These are phyloP conservation scores for Pogoniulus pusillus DNA, from an alignment of 2,797 vertebrate genomes.

Conservation along the genomic window DNA sequence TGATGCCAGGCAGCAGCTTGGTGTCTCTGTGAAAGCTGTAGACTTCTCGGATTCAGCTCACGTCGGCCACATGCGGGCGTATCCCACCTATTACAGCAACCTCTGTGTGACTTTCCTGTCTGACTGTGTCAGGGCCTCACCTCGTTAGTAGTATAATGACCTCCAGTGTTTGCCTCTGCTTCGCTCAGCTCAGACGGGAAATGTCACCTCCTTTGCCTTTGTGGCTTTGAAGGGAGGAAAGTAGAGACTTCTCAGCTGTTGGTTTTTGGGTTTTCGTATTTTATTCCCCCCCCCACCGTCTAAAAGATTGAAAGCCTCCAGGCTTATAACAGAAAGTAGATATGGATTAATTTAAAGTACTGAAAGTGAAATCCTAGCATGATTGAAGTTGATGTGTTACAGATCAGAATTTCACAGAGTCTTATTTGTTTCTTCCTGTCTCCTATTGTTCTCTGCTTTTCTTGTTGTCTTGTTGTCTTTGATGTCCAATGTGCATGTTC, in stretches of 20 bases:
- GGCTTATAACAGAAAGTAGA: background rate
- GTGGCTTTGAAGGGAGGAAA: background rate
- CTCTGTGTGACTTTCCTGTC: conserved; percentile 85
- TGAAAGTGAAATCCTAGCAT: background rate
- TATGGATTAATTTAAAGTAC: background rate
- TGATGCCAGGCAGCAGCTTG: conserved; percentile 74
- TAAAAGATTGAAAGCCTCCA: background rate
- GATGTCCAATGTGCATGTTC: background rate
- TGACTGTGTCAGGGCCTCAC: conserved; percentile 62
- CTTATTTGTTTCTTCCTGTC: background rate
- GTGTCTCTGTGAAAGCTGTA: conserved; percentile 79
- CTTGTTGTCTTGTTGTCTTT: background rate
- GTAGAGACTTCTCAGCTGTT: background rate
- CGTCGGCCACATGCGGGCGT: conserved; percentile 86
- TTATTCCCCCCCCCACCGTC: rapidly evolving
- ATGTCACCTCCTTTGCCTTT: background rate
- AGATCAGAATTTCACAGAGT: background rate
- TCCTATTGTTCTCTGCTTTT: background rate
- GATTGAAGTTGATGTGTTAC: background rate
- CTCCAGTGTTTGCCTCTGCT: background rate
- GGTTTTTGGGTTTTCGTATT: background rate
- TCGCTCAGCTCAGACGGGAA: background rate
- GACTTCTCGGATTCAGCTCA: conserved; percentile 89
- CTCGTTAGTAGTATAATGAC: background rate
- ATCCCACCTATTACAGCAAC: conserved; percentile 84